Percentiles rank a stretch among this genome's conserved stretches.
These are phyloP conservation scores for Mycteria americana DNA, from an alignment of 2,797 vertebrate species.

Conservation along the genomic window DNA sequence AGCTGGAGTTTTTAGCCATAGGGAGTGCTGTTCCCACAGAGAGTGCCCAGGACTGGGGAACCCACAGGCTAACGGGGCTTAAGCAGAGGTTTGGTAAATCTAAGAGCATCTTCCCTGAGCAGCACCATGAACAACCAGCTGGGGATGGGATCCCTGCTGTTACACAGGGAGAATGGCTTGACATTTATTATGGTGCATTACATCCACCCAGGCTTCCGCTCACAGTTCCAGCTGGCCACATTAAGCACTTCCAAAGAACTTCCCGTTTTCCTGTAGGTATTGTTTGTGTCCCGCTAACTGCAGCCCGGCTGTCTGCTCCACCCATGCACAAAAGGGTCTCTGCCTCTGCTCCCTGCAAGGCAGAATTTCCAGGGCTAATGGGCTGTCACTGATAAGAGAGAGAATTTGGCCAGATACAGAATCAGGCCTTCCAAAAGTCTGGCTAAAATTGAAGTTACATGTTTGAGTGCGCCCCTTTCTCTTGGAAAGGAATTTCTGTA, in stretches of 20 bases:
- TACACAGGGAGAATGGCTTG: not conserved
- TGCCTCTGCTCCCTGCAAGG: too few species aligned
- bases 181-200: not conserved
- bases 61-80: too few species aligned
- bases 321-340: not conserved
- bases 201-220: not conserved
- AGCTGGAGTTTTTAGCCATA: not conserved
- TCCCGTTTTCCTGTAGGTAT: not conserved
- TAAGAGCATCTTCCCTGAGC: not conserved
- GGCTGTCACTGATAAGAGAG: not conserved
- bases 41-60: not conserved
- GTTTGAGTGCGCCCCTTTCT: not conserved
- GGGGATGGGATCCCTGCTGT: not conserved
- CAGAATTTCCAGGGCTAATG: not conserved
- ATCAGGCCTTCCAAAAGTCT: not conserved
- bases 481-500: not conserved
- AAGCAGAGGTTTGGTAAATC: not conserved
- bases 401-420: not conserved
- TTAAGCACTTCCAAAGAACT: not conserved
- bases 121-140: too few species aligned
- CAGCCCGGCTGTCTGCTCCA: not conserved
- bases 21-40: not conserved
- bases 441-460: not conserved
- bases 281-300: not conserved
- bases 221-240: not conserved